Evolutionary conservation across 2,888 invertebrate species (phyloP).

Genomic region (Drosophila austrosaltans): DNA sequence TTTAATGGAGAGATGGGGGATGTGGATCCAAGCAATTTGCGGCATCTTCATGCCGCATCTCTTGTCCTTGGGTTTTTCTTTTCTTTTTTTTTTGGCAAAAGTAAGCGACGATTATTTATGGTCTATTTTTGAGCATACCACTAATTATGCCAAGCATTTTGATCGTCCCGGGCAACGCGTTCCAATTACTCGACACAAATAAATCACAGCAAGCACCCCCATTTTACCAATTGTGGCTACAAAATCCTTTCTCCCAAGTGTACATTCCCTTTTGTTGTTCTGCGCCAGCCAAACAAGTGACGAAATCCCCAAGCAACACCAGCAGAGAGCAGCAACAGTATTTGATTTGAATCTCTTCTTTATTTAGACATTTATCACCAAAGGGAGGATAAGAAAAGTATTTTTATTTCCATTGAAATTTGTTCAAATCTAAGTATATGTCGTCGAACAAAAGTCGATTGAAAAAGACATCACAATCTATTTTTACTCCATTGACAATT

Average conservation of each 20-base stretch:
- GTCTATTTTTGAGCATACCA: slow-evolving; percentile 74
- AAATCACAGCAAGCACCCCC: slow-evolving; percentile 61
- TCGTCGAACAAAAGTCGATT: too few relatives aligned
- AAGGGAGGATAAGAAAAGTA: not conserved
- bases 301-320: slow-evolving; percentile 6
- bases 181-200: slow-evolving; percentile 73
- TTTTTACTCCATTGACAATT: too few relatives aligned
- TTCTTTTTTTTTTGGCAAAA: slow-evolving; percentile 7
- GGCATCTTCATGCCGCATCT: slow-evolving; percentile 34
- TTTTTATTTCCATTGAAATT: not conserved
- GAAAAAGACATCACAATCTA: too few relatives aligned
- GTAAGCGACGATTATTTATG: slow-evolving; percentile 73
- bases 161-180: slow-evolving; percentile 62
- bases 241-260: slow-evolving; percentile 38
- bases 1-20: not conserved
- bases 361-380: slow-evolving; percentile 4
- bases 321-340: not conserved
- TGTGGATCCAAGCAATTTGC: slow-evolving; percentile 53
- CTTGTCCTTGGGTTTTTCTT: slow-evolving; percentile 25
- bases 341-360: slow-evolving; percentile 1
- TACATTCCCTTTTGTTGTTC: not conserved
- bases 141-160: slow-evolving; percentile 72
- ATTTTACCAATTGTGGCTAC: slow-evolving; percentile 31
- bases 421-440: too few relatives aligned
- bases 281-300: not conserved